Percentiles rank a stretch among this genome's conserved stretches.
These are phyloP conservation scores for Balaeniceps rex DNA, from an alignment of 2,113 vertebrate genomes.

Conservation along the genomic window DNA sequence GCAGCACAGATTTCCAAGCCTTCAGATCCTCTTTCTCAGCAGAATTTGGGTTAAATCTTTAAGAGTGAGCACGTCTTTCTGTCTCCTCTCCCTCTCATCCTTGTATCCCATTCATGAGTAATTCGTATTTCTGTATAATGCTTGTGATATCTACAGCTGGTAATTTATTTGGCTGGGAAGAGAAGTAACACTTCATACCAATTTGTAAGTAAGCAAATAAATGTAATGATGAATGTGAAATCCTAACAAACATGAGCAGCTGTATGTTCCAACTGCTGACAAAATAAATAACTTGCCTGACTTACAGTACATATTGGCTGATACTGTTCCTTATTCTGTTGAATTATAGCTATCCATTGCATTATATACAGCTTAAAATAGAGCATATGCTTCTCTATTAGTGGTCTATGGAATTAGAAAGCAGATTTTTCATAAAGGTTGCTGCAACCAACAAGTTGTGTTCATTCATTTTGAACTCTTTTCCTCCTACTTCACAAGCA, in stretches of 20 bases:
- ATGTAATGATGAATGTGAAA: not conserved
- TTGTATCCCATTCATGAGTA: not conserved
- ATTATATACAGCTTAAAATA: not conserved
- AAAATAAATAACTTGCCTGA: constrained; percentile 30
- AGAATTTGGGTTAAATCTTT: not conserved
- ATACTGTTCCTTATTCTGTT: not conserved
- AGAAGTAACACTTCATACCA: not conserved
- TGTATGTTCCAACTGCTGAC: not conserved
- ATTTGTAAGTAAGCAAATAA: not conserved
- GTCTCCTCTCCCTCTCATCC: not conserved
- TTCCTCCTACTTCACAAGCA: not conserved
- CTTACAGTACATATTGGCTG: not conserved
- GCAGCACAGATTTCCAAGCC: not conserved
- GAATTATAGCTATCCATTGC: not conserved
- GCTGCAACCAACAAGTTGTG: not conserved
- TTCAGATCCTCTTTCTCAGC: not conserved
- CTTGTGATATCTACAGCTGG: not conserved
- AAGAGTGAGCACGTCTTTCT: not conserved
- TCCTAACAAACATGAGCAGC: not conserved
- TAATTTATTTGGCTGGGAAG: constrained; percentile 8
- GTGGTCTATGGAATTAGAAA: not conserved
- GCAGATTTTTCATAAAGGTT: not conserved
- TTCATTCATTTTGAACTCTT: not conserved
- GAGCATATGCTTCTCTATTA: not conserved
- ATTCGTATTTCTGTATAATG: not conserved